Evolutionary conservation across 2,888 invertebrate genomes (phyloP), one percentile per base, ranked within the genome.

Genomic region (Slavum lentiscoides): DNA sequence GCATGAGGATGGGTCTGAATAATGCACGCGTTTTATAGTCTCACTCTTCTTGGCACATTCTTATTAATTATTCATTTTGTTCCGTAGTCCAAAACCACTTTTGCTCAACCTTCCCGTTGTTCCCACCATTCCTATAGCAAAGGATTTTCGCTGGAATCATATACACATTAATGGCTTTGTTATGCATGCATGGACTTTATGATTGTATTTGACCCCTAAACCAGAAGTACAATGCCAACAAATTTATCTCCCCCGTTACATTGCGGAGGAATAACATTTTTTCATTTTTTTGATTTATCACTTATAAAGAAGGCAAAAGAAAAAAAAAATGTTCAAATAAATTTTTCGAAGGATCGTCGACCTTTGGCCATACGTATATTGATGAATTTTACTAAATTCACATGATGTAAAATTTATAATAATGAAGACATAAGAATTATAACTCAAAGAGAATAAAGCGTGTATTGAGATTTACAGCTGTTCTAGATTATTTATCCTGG

Each of bases 1-100:
- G 75, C 67, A 59, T 68, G 58, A 59, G 59, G 58, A 43, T 67
- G 23, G 43, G n/a, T 59, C 67, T 77, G 53, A 70, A 77, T 70
- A 69, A 77, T 70, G 61, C 77, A 77, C 69, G 62, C 53, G 19
- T 77, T 77, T 77, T 69, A 76, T 68, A 76, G 76, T 69, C 76
- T 76, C 76, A 77, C 77, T 77, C 69, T 77, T 70, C 77, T 77
- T 77, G 69, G 77, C 69, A 77, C 62, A 69, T 69, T 77, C 77
- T 77, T 77, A 77, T 77, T 77, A 70, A 77, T 77, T 77, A 77
- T 77, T 77, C 77, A 77, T 77, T 77, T 77, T 77, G 62, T 77
- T 77, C 77, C 61, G 61, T 66, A 62, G 69, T 70, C 61, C 77
- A 69, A 77, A 75, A 70, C 77, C 77, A 77, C 59, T 77, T 77